Conservation (phyloP, 2,113 vertebrate genomes). For the Pelmatolapia mariae region DNA sequence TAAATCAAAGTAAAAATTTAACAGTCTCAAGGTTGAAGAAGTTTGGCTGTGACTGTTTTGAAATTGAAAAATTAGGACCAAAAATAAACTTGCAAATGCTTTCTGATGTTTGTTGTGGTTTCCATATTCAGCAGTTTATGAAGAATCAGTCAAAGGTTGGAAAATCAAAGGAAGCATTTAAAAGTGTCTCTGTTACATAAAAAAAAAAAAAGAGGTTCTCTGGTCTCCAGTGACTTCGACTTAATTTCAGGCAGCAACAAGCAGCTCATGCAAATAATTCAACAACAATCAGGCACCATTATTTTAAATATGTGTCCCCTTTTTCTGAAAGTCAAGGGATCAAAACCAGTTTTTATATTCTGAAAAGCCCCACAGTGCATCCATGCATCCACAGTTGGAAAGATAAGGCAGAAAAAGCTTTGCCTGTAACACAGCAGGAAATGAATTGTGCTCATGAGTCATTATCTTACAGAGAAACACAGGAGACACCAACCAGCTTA, state of each 20-base stretch:
- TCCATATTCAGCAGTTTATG: neutral
- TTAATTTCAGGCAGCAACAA: neutral
- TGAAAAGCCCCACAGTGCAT: neutral
- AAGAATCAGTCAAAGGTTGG: neutral
- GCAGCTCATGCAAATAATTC: neutral
- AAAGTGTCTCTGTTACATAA: neutral
- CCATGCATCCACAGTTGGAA: fast-evolving
- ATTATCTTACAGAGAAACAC: neutral
- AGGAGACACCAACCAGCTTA: neutral
- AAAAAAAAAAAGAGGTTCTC: neutral
- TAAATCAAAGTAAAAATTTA: neutral
- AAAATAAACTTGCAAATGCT: neutral
- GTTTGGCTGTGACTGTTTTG: neutral
- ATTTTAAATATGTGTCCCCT: neutral
- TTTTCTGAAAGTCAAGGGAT: neutral
- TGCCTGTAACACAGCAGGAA: neutral
- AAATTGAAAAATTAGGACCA: neutral
- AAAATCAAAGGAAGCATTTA: neutral
- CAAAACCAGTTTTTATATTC: neutral
- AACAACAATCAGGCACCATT: neutral
- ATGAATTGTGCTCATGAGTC: neutral
- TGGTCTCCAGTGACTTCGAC: conserved; percentile 56
- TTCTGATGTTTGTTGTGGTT: neutral
- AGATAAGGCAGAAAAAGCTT: neutral
- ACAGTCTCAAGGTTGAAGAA: fast-evolving